A percentile compares a stretch with the other conserved stretches of the same genome.
Evolutionary conservation across 1,140 invertebrate species (phyloP).

Genomic region (Coptotermes formosanus): DNA sequence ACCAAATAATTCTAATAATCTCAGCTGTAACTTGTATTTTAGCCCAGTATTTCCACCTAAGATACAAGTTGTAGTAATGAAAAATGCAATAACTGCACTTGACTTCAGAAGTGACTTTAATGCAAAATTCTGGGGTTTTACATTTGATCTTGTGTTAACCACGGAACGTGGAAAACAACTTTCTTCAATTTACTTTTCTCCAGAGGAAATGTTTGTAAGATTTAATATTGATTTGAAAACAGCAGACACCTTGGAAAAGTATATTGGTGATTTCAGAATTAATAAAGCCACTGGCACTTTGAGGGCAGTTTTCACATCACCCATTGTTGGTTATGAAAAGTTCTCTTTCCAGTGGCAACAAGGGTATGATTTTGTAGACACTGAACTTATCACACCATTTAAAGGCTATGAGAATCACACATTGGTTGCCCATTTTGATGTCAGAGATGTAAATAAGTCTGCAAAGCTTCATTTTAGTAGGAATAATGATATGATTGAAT

Average conservation of each 20-base stretch:
- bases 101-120: background rate
- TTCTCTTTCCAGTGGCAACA: constrained; percentile 1
- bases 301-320: background rate
- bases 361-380: background rate
- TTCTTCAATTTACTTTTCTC: background rate
- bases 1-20: background rate
- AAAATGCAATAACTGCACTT: background rate
- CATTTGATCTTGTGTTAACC: background rate
- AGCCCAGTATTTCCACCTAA: background rate
- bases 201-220: background rate
- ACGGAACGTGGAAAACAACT: background rate
- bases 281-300: background rate
- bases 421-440: background rate
- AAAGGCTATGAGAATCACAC: background rate
- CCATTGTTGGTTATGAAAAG: background rate
- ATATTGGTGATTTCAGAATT: background rate
- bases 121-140: background rate
- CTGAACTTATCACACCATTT: background rate
- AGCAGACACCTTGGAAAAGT: background rate
- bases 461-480: background rate
- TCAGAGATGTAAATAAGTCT: background rate
- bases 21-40: background rate
- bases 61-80: background rate
- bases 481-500: background rate
- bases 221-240: background rate